Conservation (phyloP, 2,113 vertebrate species). For the Embiotoca jacksoni region DNA sequence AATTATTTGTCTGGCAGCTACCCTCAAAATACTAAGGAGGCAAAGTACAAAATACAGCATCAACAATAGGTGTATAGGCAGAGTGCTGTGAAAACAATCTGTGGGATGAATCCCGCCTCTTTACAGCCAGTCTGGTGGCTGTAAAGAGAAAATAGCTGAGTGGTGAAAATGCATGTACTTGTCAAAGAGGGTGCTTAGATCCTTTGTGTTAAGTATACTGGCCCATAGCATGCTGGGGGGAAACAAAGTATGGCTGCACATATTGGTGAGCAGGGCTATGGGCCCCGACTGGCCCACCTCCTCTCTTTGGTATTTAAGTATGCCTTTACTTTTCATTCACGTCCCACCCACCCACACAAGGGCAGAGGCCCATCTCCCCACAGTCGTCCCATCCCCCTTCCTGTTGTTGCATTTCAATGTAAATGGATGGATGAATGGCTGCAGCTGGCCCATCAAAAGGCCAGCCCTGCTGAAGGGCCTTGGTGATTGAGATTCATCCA, state of each 20-base stretch:
- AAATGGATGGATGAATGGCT: constrained; percentile 86
- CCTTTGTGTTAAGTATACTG: constrained; percentile 80
- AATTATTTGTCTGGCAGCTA: constrained; percentile 33
- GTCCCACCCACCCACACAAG: constrained; percentile 63
- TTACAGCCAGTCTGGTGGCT: constrained; percentile 61
- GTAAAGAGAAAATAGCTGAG: constrained; percentile 77
- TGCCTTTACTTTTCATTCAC: constrained; percentile 80
- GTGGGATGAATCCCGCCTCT: constrained; percentile 54
- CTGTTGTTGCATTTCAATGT: constrained; percentile 88
- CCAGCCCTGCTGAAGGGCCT: constrained; percentile 79
- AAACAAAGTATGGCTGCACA: constrained; percentile 72
- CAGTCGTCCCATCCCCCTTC: constrained; percentile 77
- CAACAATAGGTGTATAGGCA: constrained; percentile 45
- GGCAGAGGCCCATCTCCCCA: constrained; percentile 64
- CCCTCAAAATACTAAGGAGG: constrained; percentile 19
- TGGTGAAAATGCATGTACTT: constrained; percentile 68
- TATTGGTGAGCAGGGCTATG: constrained; percentile 50
- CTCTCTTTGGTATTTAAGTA: constrained; percentile 83
- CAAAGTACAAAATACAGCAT: constrained; percentile 38
- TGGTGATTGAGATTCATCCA: constrained; percentile 85
- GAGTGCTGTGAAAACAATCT: constrained; percentile 45
- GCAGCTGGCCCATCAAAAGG: constrained; percentile 90
- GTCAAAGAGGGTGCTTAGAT: constrained; percentile 80
- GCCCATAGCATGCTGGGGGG: constrained; percentile 59
- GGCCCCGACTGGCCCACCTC: constrained; percentile 63